Evolutionary conservation across 1,140 invertebrate species (phyloP).

Genomic region (Anastrepha obliqua): DNA sequence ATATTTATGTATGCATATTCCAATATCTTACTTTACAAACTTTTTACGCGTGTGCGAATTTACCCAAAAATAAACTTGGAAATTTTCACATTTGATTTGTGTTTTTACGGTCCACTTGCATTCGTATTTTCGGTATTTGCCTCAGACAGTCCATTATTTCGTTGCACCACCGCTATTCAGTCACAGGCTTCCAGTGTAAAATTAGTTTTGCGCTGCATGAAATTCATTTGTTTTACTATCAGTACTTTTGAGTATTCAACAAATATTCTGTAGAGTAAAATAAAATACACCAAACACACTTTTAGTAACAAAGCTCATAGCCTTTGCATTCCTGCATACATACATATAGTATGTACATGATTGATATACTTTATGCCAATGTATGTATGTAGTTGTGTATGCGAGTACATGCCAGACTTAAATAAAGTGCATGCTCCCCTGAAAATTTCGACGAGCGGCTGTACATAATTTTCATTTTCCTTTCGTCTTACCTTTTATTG

Average conservation of each 20-base stretch:
- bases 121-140: not conserved
- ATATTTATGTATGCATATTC: not conserved
- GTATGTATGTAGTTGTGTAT: no score
- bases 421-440: no score
- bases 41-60: not conserved
- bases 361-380: not conserved
- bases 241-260: not conserved
- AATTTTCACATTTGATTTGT: conserved; percentile 35
- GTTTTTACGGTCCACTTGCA: conserved; percentile 6
- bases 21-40: not conserved
- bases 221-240: not conserved
- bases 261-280: not conserved
- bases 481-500: no score
- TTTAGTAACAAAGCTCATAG: no score
- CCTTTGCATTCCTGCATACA: no score
- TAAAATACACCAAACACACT: not conserved
- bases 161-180: not conserved
- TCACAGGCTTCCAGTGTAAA: not conserved
- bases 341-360: not conserved
- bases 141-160: conserved; percentile 3
- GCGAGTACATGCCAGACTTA: no score
- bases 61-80: conserved; percentile 47
- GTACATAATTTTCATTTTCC: no score
- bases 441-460: no score
- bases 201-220: not conserved